phyloP scores from a whole-genome alignment of 2,113 vertebrate genomes.

The Laterallus jamaicensis region DNA sequence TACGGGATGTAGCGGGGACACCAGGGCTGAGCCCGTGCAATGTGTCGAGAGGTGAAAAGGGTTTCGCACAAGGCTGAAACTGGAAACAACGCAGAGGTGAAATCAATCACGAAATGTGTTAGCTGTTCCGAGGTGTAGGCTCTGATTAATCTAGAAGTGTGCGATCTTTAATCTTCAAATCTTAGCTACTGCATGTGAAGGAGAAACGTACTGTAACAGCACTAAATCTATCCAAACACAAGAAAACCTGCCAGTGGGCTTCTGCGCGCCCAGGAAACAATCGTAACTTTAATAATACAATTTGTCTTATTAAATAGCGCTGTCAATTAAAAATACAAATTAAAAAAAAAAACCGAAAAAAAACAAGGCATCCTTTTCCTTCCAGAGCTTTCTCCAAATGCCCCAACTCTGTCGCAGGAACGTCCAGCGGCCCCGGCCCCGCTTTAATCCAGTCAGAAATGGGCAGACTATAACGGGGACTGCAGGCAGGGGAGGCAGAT shows the following conservation, averaged over 20 bases:
- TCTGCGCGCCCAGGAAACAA: not conserved
- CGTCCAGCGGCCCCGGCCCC: no score
- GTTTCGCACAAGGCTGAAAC: not conserved
- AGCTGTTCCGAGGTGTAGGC: not conserved
- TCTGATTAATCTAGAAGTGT: conserved; percentile 27
- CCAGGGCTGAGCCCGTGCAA: not conserved
- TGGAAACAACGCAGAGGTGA: not conserved
- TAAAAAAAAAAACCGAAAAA: not conserved
- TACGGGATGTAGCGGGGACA: not conserved
- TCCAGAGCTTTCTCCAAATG: not conserved
- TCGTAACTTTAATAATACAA: not conserved
- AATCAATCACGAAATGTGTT: conserved; percentile 45
- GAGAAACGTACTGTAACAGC: conserved; percentile 16
- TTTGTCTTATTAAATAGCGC: not conserved
- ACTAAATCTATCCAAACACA: conserved; percentile 21
- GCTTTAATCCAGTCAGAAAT: not conserved
- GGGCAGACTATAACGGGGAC: not conserved
- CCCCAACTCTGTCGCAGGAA: not conserved
- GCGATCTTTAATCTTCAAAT: conserved; percentile 30
- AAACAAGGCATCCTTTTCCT: not conserved
- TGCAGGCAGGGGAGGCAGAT: not conserved
- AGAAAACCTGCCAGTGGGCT: conserved; percentile 10
- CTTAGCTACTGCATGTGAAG: not conserved
- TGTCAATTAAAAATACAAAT: not conserved
- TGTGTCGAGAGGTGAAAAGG: not conserved